Evolutionary conservation across 2,888 invertebrate genomes (phyloP).

Genomic region (Acanthosepion lycidas): DNA sequence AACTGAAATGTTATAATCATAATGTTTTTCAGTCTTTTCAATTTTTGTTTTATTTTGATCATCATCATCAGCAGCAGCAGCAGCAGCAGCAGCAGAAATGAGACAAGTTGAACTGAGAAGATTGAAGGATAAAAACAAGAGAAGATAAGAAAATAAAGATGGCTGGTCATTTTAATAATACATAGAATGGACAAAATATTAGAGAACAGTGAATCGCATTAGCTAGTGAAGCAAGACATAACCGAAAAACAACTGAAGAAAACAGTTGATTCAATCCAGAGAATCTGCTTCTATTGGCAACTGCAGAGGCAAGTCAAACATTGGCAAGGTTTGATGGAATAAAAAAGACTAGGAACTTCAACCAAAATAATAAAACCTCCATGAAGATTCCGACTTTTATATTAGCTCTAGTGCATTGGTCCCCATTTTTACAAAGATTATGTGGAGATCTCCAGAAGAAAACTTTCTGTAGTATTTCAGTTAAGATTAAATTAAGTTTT

Average conservation of each 20-base stretch:
- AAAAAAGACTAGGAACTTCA: neutral
- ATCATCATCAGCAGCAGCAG: neutral
- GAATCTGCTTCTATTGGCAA: neutral
- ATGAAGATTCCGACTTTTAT: neutral
- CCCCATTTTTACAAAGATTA: neutral
- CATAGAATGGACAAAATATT: neutral
- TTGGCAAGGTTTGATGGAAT: neutral
- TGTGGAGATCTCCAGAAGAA: neutral
- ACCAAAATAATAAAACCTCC: neutral
- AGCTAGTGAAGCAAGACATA: neutral
- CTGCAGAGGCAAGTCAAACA: neutral
- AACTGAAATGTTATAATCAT: no score
- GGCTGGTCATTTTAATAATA: neutral
- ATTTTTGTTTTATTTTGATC: neutral
- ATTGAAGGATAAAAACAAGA: neutral
- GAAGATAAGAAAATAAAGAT: neutral
- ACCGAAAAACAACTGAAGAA: neutral
- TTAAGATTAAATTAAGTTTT: neutral
- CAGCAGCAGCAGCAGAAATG: neutral
- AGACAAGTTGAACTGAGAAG: neutral
- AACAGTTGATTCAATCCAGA: neutral
- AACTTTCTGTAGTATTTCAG: neutral
- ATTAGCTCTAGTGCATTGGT: neutral
- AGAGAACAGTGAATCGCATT: neutral
- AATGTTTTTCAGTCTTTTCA: neutral